A percentile compares a stretch with the other conserved stretches of the same genome.
phyloP scores from a whole-genome alignment of 2,113 vertebrate genomes.

The Pomatorhinus ruficollis region DNA sequence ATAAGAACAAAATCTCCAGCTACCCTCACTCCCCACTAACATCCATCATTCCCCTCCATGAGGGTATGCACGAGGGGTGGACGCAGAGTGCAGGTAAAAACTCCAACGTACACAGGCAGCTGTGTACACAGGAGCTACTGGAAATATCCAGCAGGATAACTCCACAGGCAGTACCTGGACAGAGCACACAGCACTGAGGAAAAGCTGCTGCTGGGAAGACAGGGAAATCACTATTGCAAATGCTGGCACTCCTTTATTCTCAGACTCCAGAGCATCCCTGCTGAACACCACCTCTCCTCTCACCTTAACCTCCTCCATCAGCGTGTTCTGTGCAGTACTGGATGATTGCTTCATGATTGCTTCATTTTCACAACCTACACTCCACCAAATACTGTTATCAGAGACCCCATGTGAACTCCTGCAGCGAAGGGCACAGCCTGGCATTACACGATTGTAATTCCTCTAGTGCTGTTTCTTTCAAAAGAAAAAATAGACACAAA shows the following conservation, averaged over 20 bases:
- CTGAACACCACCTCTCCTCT: not conserved
- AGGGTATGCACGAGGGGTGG: not conserved
- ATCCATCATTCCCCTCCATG: not conserved
- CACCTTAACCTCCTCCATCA: not conserved
- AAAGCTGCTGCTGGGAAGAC: not conserved
- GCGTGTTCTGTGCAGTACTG: not conserved
- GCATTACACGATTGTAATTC: not conserved
- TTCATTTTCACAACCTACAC: not conserved
- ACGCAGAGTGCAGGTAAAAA: not conserved
- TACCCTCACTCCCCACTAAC: not conserved
- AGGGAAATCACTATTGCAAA: not conserved
- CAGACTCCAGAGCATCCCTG: not conserved
- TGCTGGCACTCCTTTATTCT: not conserved
- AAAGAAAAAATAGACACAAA: not conserved
- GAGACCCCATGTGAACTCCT: not conserved
- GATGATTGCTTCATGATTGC: not conserved
- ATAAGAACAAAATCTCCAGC: not conserved
- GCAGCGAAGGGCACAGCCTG: not conserved
- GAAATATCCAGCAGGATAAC: not conserved
- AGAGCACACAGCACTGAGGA: not conserved
- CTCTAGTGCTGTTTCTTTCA: not conserved
- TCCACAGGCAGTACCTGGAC: not conserved
- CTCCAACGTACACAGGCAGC: not conserved
- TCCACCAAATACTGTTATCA: not conserved
- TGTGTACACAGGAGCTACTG: not conserved